Conservation (phyloP, 2,888 invertebrate genomes). For the Eudemis profundana region DNA sequence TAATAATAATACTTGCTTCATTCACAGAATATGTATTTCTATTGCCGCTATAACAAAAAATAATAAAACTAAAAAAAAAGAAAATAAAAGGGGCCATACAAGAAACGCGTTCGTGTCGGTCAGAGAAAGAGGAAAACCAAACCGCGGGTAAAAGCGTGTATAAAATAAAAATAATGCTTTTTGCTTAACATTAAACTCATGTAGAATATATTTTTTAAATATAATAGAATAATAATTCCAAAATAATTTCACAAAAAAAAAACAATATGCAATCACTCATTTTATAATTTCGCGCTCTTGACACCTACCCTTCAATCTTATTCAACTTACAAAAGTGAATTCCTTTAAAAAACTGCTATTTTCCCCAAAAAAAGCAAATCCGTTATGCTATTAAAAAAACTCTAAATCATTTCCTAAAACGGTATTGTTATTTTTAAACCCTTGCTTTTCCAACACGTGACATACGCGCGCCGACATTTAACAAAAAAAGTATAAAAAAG, state of each 20-base stretch:
- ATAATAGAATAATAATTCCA: slow-evolving; percentile 40
- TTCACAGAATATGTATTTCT: too few relatives aligned
- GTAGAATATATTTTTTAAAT: background rate
- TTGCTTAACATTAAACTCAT: background rate
- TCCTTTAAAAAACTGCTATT: slow-evolving; percentile 56
- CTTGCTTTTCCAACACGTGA: slow-evolving; percentile 74
- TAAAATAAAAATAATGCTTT: too few relatives aligned
- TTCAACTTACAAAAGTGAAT: slow-evolving; percentile 58
- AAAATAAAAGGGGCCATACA: too few relatives aligned
- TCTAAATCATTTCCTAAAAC: slow-evolving; percentile 82
- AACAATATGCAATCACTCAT: slow-evolving; percentile 73
- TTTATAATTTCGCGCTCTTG: slow-evolving; percentile 59
- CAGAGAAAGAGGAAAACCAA: too few relatives aligned
- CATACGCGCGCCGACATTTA: slow-evolving; percentile 76
- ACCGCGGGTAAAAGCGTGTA: too few relatives aligned
- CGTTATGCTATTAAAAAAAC: slow-evolving; percentile 69
- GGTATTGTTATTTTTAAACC: slow-evolving; percentile 79
- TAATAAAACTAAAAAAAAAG: too few relatives aligned
- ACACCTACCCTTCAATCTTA: slow-evolving; percentile 61
- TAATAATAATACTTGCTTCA: too few relatives aligned
- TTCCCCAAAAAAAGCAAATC: slow-evolving; percentile 66
- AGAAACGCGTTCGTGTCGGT: too few relatives aligned
- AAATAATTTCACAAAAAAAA: slow-evolving; percentile 39
- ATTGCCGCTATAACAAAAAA: too few relatives aligned
- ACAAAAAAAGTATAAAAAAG: slow-evolving; percentile 54